Evolutionary conservation across 23 tunicate species (phyloP).

Genomic region (Styela clava): DNA sequence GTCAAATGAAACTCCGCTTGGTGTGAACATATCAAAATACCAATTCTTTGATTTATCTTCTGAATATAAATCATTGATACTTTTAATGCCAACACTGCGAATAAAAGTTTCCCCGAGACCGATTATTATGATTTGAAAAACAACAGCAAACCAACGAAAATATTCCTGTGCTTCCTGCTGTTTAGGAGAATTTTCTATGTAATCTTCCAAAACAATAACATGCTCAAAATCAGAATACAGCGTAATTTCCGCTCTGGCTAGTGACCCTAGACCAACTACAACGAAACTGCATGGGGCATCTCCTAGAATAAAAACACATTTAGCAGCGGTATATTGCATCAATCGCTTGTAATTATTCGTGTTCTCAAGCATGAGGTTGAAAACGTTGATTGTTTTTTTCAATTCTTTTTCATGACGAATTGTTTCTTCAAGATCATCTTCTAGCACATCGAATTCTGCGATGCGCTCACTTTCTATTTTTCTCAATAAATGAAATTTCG

Average conservation of each 20-base stretch:
- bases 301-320: slow-evolving; percentile 21
- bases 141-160: slow-evolving; percentile 41
- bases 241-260: slow-evolving; percentile 33
- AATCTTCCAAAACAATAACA: slow-evolving; percentile 43
- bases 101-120: slow-evolving; percentile 49
- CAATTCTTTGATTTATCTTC: slow-evolving; percentile 11
- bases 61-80: slow-evolving; percentile 5
- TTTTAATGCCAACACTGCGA: slow-evolving; percentile 23
- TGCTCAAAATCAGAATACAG: slow-evolving; percentile 50
- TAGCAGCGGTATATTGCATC: slow-evolving; percentile 13
- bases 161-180: slow-evolving; percentile 36
- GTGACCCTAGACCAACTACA: slow-evolving; percentile 41
- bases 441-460: background rate
- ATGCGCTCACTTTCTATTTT: background rate
- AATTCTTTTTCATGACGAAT: background rate
- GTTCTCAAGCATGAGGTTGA: background rate
- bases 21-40: slow-evolving; percentile 44
- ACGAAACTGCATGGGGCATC: slow-evolving; percentile 35
- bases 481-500: background rate
- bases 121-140: slow-evolving; percentile 34
- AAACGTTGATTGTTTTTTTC: background rate
- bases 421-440: background rate
- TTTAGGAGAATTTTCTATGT: background rate
- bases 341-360: slow-evolving; percentile 4
- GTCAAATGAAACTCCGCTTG: slow-evolving; percentile 43